Percentiles rank a stretch among this genome's conserved stretches.
phyloP scores from a whole-genome alignment of 2,797 vertebrate genomes.

The Gallinago nigripennis region DNA sequence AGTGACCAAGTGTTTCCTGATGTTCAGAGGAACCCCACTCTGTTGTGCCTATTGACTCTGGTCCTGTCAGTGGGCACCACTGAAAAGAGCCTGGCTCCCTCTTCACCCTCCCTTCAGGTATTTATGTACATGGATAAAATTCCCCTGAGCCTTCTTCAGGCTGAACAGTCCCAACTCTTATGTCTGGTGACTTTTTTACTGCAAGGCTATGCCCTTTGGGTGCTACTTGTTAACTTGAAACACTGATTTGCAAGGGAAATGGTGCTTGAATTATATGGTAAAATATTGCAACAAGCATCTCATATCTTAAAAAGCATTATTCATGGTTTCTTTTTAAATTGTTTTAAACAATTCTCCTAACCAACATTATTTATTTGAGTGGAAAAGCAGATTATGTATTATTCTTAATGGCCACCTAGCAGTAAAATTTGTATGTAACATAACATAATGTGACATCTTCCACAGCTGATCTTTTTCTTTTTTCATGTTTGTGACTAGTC shows the following conservation, averaged over 20 bases:
- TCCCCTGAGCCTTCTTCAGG: neutral
- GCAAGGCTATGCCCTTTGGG: neutral
- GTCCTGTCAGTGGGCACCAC: neutral
- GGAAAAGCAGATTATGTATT: neutral
- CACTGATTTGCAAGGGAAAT: neutral
- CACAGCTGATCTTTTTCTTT: neutral
- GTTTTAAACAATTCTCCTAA: neutral
- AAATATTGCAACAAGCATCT: neutral
- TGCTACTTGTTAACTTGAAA: neutral
- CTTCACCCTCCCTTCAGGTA: neutral
- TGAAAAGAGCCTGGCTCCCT: neutral
- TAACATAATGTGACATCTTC: neutral
- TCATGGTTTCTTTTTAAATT: neutral
- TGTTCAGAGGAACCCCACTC: neutral
- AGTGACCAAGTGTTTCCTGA: neutral
- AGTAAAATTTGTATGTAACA: neutral
- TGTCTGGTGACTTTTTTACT: neutral
- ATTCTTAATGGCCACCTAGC: neutral
- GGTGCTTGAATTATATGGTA: neutral
- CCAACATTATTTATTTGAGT: neutral
- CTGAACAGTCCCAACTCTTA: neutral
- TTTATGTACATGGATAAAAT: neutral
- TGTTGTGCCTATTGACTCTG: neutral
- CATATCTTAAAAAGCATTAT: neutral
- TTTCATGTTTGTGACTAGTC: neutral